phyloP scores from a whole-genome alignment of 1,140 invertebrate genomes.

The Coboldia fuscipes region DNA sequence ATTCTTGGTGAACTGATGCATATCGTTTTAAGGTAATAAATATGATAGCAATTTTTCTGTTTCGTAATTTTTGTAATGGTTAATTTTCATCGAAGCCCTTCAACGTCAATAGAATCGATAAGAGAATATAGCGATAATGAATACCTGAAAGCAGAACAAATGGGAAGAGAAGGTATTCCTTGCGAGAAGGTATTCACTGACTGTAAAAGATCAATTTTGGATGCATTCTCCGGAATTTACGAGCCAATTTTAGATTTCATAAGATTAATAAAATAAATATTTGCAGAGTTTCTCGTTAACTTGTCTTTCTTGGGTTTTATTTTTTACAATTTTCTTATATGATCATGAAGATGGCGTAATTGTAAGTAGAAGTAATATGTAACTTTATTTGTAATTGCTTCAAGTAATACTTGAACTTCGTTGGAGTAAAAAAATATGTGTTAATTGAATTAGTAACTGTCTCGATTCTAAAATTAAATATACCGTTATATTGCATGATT shows the following conservation, averaged over 20 bases:
- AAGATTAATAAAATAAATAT: too few species aligned
- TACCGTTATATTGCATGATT: too few species aligned
- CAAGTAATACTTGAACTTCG: too few species aligned
- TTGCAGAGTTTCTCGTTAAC: too few species aligned
- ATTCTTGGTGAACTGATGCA: conserved; percentile 46
- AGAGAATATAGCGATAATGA: conserved; percentile 40
- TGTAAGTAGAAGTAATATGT: too few species aligned
- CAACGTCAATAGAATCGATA: conserved; percentile 33
- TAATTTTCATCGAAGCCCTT: conserved; percentile 26
- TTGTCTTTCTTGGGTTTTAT: too few species aligned
- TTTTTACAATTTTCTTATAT: too few species aligned
- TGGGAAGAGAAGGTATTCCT: conserved; percentile 28
- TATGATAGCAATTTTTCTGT: neutral
- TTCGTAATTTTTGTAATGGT: conserved; percentile 4
- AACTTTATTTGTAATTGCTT: too few species aligned
- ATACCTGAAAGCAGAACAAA: conserved; percentile 40
- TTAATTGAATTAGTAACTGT: too few species aligned
- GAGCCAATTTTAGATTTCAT: neutral
- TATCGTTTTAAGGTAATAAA: conserved; percentile 40
- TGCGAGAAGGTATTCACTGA: conserved; percentile 37
- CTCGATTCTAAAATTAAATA: too few species aligned
- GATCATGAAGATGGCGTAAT: too few species aligned
- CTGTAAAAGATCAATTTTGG: conserved; percentile 34
- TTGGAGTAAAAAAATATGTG: too few species aligned
- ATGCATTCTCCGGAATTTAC: conserved; percentile 27